These are phyloP conservation scores for Alexandromys oeconomus DNA, from an alignment of 2,797 vertebrate genomes.

Conservation along the genomic window DNA sequence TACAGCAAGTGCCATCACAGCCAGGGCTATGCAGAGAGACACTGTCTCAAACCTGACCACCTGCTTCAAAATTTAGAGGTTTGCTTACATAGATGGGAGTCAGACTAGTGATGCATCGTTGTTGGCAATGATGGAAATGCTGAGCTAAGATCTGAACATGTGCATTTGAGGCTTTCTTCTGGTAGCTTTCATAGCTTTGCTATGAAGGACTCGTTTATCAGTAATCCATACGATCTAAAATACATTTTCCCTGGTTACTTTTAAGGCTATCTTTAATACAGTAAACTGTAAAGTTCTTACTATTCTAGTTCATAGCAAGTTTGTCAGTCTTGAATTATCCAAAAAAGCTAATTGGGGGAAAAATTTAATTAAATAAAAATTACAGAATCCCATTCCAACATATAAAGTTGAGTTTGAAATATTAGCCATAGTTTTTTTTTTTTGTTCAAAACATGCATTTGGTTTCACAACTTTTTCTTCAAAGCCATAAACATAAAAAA, in stretches of 20 bases:
- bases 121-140: constrained; percentile 22
- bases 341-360: constrained; percentile 46
- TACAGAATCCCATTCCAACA: constrained; percentile 40
- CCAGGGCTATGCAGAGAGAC: background rate
- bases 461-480: constrained; percentile 55
- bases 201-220: constrained; percentile 14
- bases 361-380: constrained; percentile 51
- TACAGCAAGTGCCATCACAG: background rate
- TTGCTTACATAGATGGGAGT: background rate
- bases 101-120: background rate
- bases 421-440: constrained; percentile 12
- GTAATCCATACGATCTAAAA: constrained; percentile 33
- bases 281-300: constrained; percentile 23
- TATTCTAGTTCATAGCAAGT: constrained; percentile 29
- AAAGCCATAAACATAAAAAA: constrained; percentile 62
- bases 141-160: background rate
- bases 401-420: constrained; percentile 61
- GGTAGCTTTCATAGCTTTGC: background rate
- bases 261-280: constrained; percentile 29
- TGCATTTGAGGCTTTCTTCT: constrained; percentile 48
- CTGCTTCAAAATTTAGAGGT: background rate
- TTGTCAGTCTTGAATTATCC: constrained; percentile 36
- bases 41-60: background rate
- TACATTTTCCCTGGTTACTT: constrained; percentile 50
- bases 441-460: constrained; percentile 13